phyloP scores from a whole-genome alignment of 2,113 vertebrate species.

The Naja naja region DNA sequence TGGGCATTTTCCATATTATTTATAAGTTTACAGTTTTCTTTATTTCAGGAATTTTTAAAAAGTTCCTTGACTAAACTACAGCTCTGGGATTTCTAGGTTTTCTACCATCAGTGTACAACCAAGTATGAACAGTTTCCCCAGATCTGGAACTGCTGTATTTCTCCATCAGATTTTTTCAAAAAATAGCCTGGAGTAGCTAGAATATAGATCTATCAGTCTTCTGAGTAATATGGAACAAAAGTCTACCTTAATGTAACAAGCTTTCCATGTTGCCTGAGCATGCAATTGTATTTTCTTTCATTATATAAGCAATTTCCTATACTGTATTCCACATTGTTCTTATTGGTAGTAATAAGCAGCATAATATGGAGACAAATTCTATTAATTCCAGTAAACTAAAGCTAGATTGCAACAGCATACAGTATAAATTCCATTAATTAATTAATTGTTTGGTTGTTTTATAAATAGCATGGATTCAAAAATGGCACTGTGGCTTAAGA shows the following conservation, averaged over 20 bases:
- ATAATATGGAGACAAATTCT: background rate
- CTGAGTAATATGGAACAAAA: background rate
- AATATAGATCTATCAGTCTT: background rate
- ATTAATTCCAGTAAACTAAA: background rate
- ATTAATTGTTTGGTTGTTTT: background rate
- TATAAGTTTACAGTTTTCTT: background rate
- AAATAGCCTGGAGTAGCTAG: background rate
- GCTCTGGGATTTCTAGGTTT: background rate
- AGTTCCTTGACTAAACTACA: background rate
- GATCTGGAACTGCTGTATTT: background rate
- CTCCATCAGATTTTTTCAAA: background rate
- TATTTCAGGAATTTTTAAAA: background rate
- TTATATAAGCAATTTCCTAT: background rate
- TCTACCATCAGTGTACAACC: background rate
- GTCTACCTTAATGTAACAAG: background rate
- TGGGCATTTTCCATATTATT: background rate
- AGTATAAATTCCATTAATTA: background rate
- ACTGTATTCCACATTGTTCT: background rate
- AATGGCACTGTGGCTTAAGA: background rate
- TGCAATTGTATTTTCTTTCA: background rate
- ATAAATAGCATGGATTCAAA: background rate
- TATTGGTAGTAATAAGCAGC: background rate
- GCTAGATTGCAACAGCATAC: background rate
- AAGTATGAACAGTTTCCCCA: background rate
- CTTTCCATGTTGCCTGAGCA: background rate